A percentile compares a stretch with the other conserved stretches of the same genome.
These are phyloP conservation scores for Micrasema minimum DNA, from an alignment of 1,140 invertebrate species.

Conservation along the genomic window DNA sequence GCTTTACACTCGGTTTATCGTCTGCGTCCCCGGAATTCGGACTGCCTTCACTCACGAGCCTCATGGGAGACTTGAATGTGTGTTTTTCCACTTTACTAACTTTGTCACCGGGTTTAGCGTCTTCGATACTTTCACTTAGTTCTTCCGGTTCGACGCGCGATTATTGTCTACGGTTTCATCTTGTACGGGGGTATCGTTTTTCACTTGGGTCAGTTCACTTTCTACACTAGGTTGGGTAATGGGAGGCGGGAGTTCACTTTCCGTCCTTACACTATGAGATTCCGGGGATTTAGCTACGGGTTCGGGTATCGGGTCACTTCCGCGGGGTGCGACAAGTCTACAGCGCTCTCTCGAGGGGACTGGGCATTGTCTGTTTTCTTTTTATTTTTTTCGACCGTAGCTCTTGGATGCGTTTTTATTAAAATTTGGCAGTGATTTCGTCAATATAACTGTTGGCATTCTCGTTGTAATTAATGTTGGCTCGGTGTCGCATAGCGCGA, in stretches of 20 bases:
- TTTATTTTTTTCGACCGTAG: slow-evolving; percentile 47
- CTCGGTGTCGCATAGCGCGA: slow-evolving; percentile 63
- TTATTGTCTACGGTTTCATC: slow-evolving; percentile 32
- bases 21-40: slow-evolving; percentile 58
- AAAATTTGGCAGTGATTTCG: slow-evolving; percentile 48
- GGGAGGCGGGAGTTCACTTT: slow-evolving; percentile 41
- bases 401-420: slow-evolving; percentile 50
- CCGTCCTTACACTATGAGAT: slow-evolving; percentile 42
- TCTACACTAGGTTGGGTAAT: slow-evolving; percentile 9
- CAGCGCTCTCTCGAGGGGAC: slow-evolving; percentile 19
- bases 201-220: slow-evolving; percentile 38
- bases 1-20: slow-evolving; percentile 69
- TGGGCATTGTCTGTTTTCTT: slow-evolving; percentile 41
- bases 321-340: neutral
- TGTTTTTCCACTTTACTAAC: slow-evolving; percentile 48
- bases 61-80: slow-evolving; percentile 63
- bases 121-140: slow-evolving; percentile 29
- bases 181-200: slow-evolving; percentile 27
- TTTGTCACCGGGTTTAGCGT: slow-evolving; percentile 39
- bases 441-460: slow-evolving; percentile 56
- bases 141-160: slow-evolving; percentile 26
- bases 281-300: slow-evolving; percentile 53
- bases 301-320: slow-evolving; percentile 45
- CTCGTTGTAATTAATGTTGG: slow-evolving; percentile 67
- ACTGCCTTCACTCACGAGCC: slow-evolving; percentile 55